Evolutionary conservation across 53 echinoderm and acorn worm species (phyloP).

Genomic region (Patiria pectinifera): DNA sequence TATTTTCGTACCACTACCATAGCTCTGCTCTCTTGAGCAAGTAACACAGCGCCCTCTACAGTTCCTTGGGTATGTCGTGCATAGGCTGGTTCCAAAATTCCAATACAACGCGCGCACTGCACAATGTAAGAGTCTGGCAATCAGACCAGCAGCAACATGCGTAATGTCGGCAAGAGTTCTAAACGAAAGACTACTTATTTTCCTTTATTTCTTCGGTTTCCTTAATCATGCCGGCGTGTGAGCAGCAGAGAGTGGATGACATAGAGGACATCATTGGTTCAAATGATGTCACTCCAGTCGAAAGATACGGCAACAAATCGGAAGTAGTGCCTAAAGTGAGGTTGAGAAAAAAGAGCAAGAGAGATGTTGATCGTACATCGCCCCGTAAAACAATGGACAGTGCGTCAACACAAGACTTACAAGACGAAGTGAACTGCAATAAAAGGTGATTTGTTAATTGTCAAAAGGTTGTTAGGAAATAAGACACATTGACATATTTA

Average conservation of each 20-base stretch:
- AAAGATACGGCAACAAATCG: slow-evolving; percentile 82
- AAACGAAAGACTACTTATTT: neutral
- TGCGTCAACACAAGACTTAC: neutral
- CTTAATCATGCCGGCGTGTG: slow-evolving; percentile 74
- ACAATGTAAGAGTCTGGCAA: neutral
- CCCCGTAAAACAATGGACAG: neutral
- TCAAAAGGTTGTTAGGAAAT: no score
- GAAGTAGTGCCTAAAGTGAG: slow-evolving; percentile 83
- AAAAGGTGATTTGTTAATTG: slow-evolving; percentile 20
- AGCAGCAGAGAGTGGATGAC: slow-evolving; percentile 77
- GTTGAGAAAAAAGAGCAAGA: slow-evolving; percentile 47
- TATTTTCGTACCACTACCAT: no score
- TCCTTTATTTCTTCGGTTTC: neutral
- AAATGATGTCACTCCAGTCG: slow-evolving; percentile 82
- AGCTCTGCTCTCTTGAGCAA: no score
- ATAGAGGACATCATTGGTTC: slow-evolving; percentile 92
- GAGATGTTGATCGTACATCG: neutral
- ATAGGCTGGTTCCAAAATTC: neutral
- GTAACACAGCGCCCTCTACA: neutral
- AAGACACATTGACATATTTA: no score
- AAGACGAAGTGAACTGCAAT: neutral
- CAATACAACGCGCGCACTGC: no score
- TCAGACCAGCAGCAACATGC: neutral
- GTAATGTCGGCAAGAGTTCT: neutral
- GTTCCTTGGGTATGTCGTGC: neutral